Conservation (phyloP, 2,113 vertebrate genomes). For the Pagrus major region DNA sequence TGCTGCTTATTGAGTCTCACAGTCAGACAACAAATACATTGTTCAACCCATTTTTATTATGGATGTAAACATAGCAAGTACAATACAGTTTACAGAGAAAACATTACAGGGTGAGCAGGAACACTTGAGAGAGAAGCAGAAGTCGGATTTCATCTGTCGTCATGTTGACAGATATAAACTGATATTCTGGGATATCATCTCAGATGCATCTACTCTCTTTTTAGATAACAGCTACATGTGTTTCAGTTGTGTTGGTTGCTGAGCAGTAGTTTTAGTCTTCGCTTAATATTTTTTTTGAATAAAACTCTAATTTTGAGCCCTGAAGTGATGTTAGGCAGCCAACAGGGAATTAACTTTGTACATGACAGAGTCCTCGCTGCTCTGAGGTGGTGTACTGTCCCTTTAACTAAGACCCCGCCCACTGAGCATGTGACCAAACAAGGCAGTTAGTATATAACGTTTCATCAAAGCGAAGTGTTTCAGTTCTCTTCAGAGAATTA, state of each 20-base stretch:
- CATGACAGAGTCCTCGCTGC: not conserved
- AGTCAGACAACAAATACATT: too few species aligned
- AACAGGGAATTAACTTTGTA: too few species aligned
- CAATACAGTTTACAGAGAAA: not conserved
- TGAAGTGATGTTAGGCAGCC: too few species aligned
- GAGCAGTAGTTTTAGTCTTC: not conserved
- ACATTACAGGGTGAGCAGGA: not conserved
- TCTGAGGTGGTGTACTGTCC: slow-evolving; percentile 8
- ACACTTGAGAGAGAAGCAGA: not conserved
- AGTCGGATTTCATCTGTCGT: not conserved
- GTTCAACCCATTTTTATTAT: not conserved
- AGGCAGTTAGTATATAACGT: slow-evolving; percentile 54
- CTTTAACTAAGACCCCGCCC: slow-evolving; percentile 66
- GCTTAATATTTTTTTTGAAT: too few species aligned
- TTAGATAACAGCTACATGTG: not conserved
- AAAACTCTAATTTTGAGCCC: too few species aligned
- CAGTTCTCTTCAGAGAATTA: not conserved
- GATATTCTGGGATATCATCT: not conserved
- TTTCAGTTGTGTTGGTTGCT: not conserved
- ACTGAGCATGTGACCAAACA: slow-evolving; percentile 64
- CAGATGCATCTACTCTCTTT: not conserved
- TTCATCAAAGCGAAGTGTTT: not conserved
- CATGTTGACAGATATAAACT: not conserved
- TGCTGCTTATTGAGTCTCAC: not conserved
- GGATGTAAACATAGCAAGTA: not conserved